A percentile compares a stretch with the other conserved stretches of the same genome.
These are phyloP conservation scores for Dichetophora obliterata DNA, from an alignment of 2,888 invertebrate genomes.

Conservation along the genomic window DNA sequence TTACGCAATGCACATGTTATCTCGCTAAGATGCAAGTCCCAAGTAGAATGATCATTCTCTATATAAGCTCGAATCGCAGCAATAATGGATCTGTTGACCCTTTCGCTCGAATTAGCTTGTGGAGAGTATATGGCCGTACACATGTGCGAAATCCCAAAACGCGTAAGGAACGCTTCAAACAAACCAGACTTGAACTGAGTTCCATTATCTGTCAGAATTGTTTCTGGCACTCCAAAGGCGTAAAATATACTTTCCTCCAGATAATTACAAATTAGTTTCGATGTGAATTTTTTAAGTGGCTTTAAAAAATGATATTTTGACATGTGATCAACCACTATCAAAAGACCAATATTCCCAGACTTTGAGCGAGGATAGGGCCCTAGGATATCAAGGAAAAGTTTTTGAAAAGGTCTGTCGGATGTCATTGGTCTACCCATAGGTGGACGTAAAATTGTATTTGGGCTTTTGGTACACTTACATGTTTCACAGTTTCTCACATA, in stretches of 20 bases:
- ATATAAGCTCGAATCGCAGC: constrained; percentile 43
- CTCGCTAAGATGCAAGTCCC: constrained; percentile 24
- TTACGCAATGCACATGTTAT: constrained; percentile 26
- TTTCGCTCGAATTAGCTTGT: constrained; percentile 27
- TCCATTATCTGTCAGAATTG: constrained; percentile 42
- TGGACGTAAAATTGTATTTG: not conserved
- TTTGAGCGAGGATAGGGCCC: constrained; percentile 2
- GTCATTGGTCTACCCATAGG: constrained; percentile 6
- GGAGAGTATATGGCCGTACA: too few relatives aligned
- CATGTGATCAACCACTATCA: constrained; percentile 12
- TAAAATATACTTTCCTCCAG: not conserved
- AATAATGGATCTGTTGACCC: constrained; percentile 42
- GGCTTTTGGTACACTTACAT: not conserved
- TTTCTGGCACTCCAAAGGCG: too few relatives aligned
- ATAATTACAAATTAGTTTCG: not conserved
- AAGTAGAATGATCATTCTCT: constrained; percentile 38
- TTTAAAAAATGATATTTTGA: constrained; percentile 9
- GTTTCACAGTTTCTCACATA: not conserved
- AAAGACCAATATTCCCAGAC: not conserved
- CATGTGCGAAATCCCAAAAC: constrained; percentile 33
- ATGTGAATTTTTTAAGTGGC: not conserved
- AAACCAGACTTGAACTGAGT: constrained; percentile 2
- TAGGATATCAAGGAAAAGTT: not conserved
- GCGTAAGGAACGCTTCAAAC: constrained; percentile 29
- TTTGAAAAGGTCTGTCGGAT: constrained; percentile 6